These are phyloP conservation scores for Cecidostiba fungosa DNA, from an alignment of 2,888 invertebrate species.

Conservation along the genomic window DNA sequence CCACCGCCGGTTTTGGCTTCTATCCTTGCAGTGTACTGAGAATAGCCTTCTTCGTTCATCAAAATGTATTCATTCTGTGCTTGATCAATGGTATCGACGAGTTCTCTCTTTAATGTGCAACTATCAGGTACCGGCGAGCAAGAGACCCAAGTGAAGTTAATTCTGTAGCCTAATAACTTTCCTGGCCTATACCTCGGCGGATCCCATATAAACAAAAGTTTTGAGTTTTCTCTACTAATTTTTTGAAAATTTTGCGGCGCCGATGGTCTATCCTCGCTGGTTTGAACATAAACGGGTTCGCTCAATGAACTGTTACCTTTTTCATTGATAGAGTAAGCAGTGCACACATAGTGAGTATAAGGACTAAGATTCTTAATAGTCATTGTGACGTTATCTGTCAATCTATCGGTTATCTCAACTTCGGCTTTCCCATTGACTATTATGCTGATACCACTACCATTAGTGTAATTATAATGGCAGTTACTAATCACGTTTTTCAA, in stretches of 20 bases:
- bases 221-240: constrained; percentile 24
- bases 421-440: constrained; percentile 50
- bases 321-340: constrained; percentile 65
- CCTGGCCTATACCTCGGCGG: constrained; percentile 72
- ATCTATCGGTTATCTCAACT: background rate
- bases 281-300: background rate
- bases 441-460: constrained; percentile 69
- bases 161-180: constrained; percentile 68
- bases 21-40: constrained; percentile 70
- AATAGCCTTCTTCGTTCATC: constrained; percentile 65
- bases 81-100: constrained; percentile 62
- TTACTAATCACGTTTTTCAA: constrained; percentile 64
- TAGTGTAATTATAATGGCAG: constrained; percentile 67
- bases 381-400: constrained; percentile 53
- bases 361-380: constrained; percentile 70
- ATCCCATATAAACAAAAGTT: constrained; percentile 51
- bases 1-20: constrained; percentile 72
- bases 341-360: constrained; percentile 72
- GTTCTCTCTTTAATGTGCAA: constrained; percentile 64
- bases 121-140: constrained; percentile 68
- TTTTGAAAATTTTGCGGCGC: constrained; percentile 50
- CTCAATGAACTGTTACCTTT: constrained; percentile 70
- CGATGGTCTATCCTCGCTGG: constrained; percentile 49
- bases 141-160: constrained; percentile 68
- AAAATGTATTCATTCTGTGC: constrained; percentile 59